Evolutionary conservation across 1,140 invertebrate species (phyloP).

Genomic region (Armadillidium nasatum): DNA sequence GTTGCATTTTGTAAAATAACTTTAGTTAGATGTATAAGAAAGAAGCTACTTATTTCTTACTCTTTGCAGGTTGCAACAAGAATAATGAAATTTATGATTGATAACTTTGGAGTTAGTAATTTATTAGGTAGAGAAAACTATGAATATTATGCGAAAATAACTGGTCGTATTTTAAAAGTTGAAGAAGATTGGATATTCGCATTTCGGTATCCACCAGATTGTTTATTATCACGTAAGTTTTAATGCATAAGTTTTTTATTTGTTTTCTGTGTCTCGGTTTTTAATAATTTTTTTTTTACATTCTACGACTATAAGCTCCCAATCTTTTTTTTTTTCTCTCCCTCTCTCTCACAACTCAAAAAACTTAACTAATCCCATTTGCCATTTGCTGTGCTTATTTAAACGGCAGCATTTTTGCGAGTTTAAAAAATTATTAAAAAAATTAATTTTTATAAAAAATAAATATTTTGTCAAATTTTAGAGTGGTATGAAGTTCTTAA

Average conservation of each 20-base stretch:
- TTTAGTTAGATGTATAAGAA: background rate
- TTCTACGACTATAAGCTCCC: background rate
- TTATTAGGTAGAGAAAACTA: conserved; percentile 92
- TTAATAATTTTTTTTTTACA: background rate
- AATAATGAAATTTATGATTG: conserved; percentile 92
- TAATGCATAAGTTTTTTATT: background rate
- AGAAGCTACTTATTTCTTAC: background rate
- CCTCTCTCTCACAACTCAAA: too few relatives aligned
- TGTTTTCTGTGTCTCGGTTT: background rate
- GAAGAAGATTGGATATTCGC: conserved; percentile 93
- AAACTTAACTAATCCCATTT: too few relatives aligned
- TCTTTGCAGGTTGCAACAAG: conserved; percentile 71
- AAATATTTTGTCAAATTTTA: too few relatives aligned
- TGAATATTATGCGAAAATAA: conserved; percentile 92
- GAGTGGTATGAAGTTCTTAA: too few relatives aligned
- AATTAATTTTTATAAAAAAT: too few relatives aligned
- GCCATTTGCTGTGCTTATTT: too few relatives aligned
- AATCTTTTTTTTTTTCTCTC: background rate
- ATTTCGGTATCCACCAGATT: conserved; percentile 81
- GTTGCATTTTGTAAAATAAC: too few relatives aligned
- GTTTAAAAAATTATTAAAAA: too few relatives aligned
- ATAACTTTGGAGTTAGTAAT: conserved; percentile 93
- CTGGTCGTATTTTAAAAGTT: conserved; percentile 82
- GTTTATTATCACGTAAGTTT: conserved; percentile 65
- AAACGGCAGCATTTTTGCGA: too few relatives aligned